These are phyloP conservation scores for Pteronotus mesoamericanus DNA, from an alignment of 2,797 vertebrate species.

Conservation along the genomic window DNA sequence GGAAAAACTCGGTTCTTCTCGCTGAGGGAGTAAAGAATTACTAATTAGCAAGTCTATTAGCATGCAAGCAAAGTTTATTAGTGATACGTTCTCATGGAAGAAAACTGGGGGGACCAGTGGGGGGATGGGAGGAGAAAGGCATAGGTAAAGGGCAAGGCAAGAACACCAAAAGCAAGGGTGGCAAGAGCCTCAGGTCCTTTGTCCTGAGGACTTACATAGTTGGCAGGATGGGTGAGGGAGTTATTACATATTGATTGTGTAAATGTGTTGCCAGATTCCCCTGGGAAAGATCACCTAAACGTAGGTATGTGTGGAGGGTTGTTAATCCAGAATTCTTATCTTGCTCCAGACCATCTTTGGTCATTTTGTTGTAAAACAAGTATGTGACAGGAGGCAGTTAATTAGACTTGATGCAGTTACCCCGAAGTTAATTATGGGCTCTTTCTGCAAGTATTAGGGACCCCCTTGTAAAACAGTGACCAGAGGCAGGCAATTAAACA, in stretches of 20 bases:
- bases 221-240: neutral
- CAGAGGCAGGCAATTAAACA: neutral
- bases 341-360: neutral
- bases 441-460: neutral
- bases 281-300: neutral
- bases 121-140: neutral
- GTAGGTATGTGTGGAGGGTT: neutral
- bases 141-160: neutral
- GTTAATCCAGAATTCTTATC: neutral
- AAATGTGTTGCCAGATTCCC: neutral
- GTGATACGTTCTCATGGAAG: neutral
- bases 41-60: neutral
- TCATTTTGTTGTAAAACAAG: neutral
- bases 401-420: neutral
- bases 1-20: neutral
- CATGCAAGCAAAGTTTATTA: neutral
- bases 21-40: neutral
- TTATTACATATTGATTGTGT: neutral
- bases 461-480: neutral
- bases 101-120: neutral
- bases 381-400: neutral
- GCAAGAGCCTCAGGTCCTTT: neutral
- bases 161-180: neutral
- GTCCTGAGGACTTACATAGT: neutral
- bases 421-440: neutral